Base-by-base conservation (phyloP, 2,888 invertebrate species). In the Pseudococcus viburni region DNA sequence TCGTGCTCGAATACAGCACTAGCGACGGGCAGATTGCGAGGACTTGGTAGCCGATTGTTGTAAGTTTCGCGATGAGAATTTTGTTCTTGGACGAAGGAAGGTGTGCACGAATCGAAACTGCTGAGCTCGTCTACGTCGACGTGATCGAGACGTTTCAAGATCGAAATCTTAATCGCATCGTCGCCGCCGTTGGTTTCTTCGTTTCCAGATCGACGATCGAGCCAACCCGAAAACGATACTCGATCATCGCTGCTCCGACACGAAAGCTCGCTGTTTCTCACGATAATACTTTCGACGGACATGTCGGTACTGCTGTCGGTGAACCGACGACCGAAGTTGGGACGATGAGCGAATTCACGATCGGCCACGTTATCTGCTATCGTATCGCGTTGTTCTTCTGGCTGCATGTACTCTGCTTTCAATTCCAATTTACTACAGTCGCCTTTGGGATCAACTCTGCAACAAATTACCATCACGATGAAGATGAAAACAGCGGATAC, bases 241-340 rank as follows among this genome's bases (percentile, higher is more conserved):
- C n/a, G 5, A 19, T 84, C 84, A 19, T 19, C 12, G 42, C 48
- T 83, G 42, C 12, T 48, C n/a, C 19, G 19, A n/a, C 48, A 9
- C n/a, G 46, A 42, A 48, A 46, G 11, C 5, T 46, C 84, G 11
- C 26, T 33, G 26, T 46, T 85, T 39, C 26, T 85, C 84, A 85
- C 55, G 9, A 85, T 55, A 2, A 85, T 85, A 59, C 84, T 85
- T 51, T 85, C 55, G 33, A 85, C 26, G 7, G 84, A 85, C 59
- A 85, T 17, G 19, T 85, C 84, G 46, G 84, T 85, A 11, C 84
- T 85, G 33, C 84, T 85, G n/a, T 85, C 84, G 33, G 84, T 85
- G 8, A 59, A 39, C 8, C 59, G 51, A 33, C 84, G 84, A 12
- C 33, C 51, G 15, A 85, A 33, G n/a, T 85, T 59, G 7, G 19